phyloP scores from a whole-genome alignment of 2,113 vertebrate species.

The Telmatochromis bifrenatus region DNA sequence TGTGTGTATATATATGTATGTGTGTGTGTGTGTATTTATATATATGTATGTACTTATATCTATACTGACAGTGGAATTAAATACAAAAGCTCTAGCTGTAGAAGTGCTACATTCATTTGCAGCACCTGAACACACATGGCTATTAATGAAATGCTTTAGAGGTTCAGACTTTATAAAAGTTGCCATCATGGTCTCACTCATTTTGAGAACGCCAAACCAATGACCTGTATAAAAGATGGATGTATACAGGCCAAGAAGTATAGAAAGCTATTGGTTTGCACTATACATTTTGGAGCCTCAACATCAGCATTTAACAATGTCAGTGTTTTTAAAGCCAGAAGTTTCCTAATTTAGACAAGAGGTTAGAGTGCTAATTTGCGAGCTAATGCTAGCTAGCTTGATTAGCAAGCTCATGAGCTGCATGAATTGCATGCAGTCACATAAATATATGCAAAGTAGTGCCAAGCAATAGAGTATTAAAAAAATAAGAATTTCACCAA shows the following conservation, averaged over 20 bases:
- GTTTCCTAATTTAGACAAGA: neutral
- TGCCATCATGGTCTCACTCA: neutral
- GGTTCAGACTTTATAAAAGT: neutral
- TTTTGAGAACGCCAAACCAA: neutral
- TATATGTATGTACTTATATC: neutral
- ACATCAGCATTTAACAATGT: neutral
- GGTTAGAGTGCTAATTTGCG: neutral
- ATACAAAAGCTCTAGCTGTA: neutral
- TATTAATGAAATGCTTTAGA: neutral
- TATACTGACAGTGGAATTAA: neutral
- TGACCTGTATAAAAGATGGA: neutral
- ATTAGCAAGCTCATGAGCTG: neutral
- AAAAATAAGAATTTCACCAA: neutral
- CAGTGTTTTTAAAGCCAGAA: neutral
- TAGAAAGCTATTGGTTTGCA: neutral
- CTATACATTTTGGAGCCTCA: neutral
- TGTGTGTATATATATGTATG: rapidly evolving
- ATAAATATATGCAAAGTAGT: neutral
- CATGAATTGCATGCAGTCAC: neutral
- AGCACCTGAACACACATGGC: neutral
- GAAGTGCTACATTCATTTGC: neutral
- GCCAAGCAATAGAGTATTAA: neutral
- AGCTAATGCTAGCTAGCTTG: neutral
- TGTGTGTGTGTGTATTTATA: rapidly evolving
- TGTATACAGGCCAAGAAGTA: neutral